Evolutionary conservation across 2,888 invertebrate genomes (phyloP).

Genomic region (Drosophila mayaguana): DNA sequence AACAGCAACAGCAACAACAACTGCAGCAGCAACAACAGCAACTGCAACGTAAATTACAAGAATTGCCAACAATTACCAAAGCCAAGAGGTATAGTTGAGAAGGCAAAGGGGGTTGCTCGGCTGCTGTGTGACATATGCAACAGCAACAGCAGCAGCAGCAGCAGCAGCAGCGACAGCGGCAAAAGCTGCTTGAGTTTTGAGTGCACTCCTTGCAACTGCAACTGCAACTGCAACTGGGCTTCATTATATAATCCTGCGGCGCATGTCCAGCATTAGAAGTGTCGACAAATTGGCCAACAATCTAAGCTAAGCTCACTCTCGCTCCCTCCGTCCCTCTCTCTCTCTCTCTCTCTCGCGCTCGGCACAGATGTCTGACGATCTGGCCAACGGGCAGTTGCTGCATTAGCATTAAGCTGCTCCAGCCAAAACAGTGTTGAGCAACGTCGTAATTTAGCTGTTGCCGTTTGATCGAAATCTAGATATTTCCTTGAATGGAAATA

Average conservation of each 20-base stretch:
- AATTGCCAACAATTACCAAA: constrained; percentile 74
- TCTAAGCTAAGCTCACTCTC: constrained; percentile 3
- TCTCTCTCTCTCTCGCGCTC: background rate
- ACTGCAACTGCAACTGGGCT: constrained; percentile 50
- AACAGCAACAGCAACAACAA: constrained; percentile 8
- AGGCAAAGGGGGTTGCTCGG: background rate
- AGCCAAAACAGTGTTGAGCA: constrained; percentile 25
- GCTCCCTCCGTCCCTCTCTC: too few species aligned
- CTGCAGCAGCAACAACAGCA: constrained; percentile 38
- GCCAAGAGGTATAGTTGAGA: constrained; percentile 20
- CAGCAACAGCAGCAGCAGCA: background rate
- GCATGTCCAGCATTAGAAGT: constrained; percentile 71
- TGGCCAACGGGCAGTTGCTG: constrained; percentile 62
- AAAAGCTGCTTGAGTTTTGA: too few species aligned
- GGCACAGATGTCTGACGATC: constrained; percentile 25
- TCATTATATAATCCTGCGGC: constrained; percentile 61
- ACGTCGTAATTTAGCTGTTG: background rate
- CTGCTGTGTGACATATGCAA: constrained; percentile 63
- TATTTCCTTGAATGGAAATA: too few species aligned
- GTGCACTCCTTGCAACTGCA: too few species aligned
- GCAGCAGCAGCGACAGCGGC: constrained; percentile 1
- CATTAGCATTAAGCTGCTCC: constrained; percentile 58
- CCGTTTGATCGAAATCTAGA: too few species aligned
- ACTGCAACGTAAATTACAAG: constrained; percentile 72
- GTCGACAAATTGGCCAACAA: constrained; percentile 74